These are phyloP conservation scores for Camelus bactrianus DNA, from an alignment of 2,113 vertebrate genomes.

Conservation along the genomic window DNA sequence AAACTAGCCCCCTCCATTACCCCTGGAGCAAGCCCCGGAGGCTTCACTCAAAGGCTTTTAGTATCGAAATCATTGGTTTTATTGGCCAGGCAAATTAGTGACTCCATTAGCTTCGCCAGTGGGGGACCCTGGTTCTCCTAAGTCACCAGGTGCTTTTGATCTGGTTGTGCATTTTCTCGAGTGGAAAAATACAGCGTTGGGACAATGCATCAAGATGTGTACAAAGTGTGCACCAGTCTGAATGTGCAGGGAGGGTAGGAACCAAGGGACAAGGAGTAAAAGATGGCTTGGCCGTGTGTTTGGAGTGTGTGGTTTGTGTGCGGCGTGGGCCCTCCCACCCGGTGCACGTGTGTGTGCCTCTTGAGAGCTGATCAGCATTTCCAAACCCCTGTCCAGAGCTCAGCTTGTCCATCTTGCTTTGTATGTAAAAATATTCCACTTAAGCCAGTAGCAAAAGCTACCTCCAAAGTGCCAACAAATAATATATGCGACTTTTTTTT, in stretches of 20 bases:
- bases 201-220: constrained; percentile 56
- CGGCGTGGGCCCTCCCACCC: background rate
- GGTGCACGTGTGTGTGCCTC: background rate
- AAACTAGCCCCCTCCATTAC: constrained; percentile 77
- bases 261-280: background rate
- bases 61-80: constrained; percentile 77
- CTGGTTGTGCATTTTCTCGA: constrained; percentile 76
- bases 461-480: constrained; percentile 90
- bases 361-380: constrained; percentile 76
- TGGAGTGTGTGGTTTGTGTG: background rate
- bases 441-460: constrained; percentile 88
- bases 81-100: constrained; percentile 66
- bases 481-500: constrained; percentile 90
- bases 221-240: constrained; percentile 48
- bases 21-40: constrained; percentile 75
- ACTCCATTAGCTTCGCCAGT: constrained; percentile 65
- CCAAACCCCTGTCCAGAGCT: constrained; percentile 84
- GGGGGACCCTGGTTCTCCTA: constrained; percentile 67
- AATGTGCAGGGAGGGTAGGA: constrained; percentile 16
- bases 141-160: constrained; percentile 81
- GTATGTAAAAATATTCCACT: constrained; percentile 89
- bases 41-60: constrained; percentile 71
- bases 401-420: constrained; percentile 85
- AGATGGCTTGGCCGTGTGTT: constrained; percentile 42
- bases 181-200: constrained; percentile 75